Conservation (phyloP, 2,888 invertebrate species). For the Cremastinae sp. region DNA sequence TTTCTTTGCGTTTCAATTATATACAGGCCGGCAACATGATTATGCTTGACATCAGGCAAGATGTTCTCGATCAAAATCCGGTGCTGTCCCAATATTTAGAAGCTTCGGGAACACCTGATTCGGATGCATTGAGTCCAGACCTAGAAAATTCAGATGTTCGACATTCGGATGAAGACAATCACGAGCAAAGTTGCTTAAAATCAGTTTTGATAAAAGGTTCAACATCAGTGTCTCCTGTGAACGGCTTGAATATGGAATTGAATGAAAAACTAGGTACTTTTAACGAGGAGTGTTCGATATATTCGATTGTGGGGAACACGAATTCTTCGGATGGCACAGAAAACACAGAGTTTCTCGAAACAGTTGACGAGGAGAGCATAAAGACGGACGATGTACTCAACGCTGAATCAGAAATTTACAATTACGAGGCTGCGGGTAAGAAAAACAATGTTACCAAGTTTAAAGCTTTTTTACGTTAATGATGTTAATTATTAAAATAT, state of each 20-base stretch:
- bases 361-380: slow-evolving; percentile 59
- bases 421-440: slow-evolving; percentile 66
- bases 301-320: slow-evolving; percentile 51
- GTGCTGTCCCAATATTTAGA: slow-evolving; percentile 74
- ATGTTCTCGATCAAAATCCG: slow-evolving; percentile 72
- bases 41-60: slow-evolving; percentile 73
- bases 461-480: slow-evolving; percentile 14
- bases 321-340: slow-evolving; percentile 56
- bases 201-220: slow-evolving; percentile 21
- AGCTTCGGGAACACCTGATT: slow-evolving; percentile 71
- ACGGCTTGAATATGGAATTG: slow-evolving; percentile 35
- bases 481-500: slow-evolving; percentile 28
- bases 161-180: not conserved
- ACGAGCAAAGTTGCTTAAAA: slow-evolving; percentile 15
- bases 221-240: not conserved
- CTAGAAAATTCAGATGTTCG: slow-evolving; percentile 33
- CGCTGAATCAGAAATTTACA: slow-evolving; percentile 67
- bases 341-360: slow-evolving; percentile 61
- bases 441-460: slow-evolving; percentile 11
- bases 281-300: slow-evolving; percentile 44
- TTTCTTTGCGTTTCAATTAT: not conserved
- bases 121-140: slow-evolving; percentile 67
- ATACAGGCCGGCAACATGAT: slow-evolving; percentile 73
- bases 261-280: slow-evolving; percentile 18
- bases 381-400: slow-evolving; percentile 66